phyloP scores from a whole-genome alignment of 1,140 invertebrate species.

The Apis cerana region DNA sequence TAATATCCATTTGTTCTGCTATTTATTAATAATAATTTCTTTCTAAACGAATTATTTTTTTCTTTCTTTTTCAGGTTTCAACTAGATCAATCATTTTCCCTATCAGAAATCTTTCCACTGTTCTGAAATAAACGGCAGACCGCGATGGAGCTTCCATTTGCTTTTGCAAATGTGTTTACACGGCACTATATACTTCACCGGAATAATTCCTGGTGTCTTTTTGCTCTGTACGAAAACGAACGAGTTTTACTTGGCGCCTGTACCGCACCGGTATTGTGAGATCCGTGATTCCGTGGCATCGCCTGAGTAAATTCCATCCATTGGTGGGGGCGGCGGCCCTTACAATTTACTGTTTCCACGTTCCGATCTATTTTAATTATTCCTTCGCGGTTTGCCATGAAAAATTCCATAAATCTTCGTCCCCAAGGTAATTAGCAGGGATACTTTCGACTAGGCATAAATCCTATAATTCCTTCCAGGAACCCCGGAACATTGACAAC shows the following conservation, averaged over 20 bases:
- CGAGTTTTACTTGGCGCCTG: conserved; percentile 44
- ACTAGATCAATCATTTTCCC: neutral
- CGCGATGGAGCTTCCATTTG: neutral
- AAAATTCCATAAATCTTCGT: conserved; percentile 52
- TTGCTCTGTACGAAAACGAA: conserved; percentile 45
- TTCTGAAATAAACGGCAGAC: conserved; percentile 32
- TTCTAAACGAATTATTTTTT: neutral
- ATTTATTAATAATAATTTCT: neutral
- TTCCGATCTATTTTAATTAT: conserved; percentile 55
- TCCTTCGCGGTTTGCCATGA: neutral
- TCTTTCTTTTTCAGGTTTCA: neutral
- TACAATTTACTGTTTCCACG: conserved; percentile 50
- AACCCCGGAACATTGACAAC: conserved; percentile 30
- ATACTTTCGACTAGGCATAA: conserved; percentile 26
- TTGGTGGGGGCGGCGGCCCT: neutral
- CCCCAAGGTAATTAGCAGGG: conserved; percentile 26
- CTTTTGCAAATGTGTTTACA: conserved; percentile 41
- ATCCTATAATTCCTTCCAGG: conserved; percentile 26
- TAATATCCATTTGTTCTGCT: neutral
- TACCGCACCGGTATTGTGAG: conserved; percentile 3
- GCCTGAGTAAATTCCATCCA: conserved; percentile 31
- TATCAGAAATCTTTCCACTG: conserved; percentile 16
- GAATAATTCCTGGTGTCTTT: conserved; percentile 45
- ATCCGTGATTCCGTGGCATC: conserved; percentile 35
- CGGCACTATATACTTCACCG: conserved; percentile 41